Base-by-base conservation (phyloP, 2,113 vertebrate genomes). In the Arenaria interpres region DNA sequence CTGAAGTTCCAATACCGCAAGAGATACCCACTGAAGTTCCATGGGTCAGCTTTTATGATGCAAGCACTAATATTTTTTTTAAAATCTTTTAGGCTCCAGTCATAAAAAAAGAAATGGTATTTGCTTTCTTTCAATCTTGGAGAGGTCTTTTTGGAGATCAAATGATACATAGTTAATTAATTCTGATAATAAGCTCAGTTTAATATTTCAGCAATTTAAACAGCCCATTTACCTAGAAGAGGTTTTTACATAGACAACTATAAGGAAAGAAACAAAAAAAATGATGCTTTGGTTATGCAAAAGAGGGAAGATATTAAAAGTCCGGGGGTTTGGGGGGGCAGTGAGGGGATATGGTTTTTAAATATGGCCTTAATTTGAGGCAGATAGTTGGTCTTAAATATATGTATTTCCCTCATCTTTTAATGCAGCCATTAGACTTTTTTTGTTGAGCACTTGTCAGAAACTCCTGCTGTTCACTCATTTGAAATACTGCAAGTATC, bases 271-370 rank as follows among this genome's bases (percentile, higher is more conserved):
- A 72, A 80, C 3, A 45, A 78, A 43, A n/a, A 66, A 25, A 4
- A 28, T 30, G 1, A 4, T 32, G 6, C 2, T 35, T 68, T 80
- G 4, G 4, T 23, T 43, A 78, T 19, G 17, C 64, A 81, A 80
- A 54, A 56, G 7, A 81, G 8, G 19, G 21, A 71, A 24, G 2
- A n/a, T 22, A 37, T 3, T 23, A 35, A 32, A 46, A 4, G 1
- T 11, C 32, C 43, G 7, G 11, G 4, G 2, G 2, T 1, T 5
- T 43, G 39, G 2, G 14, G 12, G 23, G 15, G 17, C 28, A 5
- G 48, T 9, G 27, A 53, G 27, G 51, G 16, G 27, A 15, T 15
- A 30, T 4, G 5, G 3, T 43, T 59, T 81, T 24, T 32, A 75
- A 87, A 59, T 37, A 48, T 8, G 1, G 12, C 15, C 41, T n/a